Base-by-base conservation (phyloP, 2,888 invertebrate species). In the Cylindroiulus punctatus region DNA sequence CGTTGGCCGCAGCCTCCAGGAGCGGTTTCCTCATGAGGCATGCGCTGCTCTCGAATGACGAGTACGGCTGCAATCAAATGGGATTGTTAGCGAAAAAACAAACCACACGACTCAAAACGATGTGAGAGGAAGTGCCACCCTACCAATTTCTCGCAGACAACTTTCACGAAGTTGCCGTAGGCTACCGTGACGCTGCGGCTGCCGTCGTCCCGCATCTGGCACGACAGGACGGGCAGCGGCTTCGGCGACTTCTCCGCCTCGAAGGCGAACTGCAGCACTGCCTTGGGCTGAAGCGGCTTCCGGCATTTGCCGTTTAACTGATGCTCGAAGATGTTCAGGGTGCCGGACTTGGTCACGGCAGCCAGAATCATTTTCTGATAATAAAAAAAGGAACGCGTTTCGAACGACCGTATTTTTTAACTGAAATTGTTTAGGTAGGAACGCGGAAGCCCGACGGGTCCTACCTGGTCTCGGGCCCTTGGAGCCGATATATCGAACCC, bases 271-370 rank as follows among this genome's bases (percentile, higher is more conserved):
- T 93, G 92, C 22, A 95, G 90, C 19, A 93, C 94, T 14, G 93
- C 91, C 88, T 92, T 92, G 5, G 94, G 94, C 90, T 94, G 94
- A 0, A 94, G 88, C 0, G 94, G 94, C 89, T 94, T 94, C 40
- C 88, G 88, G 1, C 42, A 42, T 84, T 86, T 86, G 14, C 95
- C 96, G 91, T 96, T 96, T 57, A 95, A 91, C 88, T 93, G 93
- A 89, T 95, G 94, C 85, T 94, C 93, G 90, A 96, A 97, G 86
- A 96, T 92, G 91, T 96, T 95, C 65, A 95, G 93, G 8, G 94
- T 94, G 0, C 97, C 97, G 89, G 94, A 95, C 88, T 94, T 93
- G 0, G 96, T 96, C 0, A 94, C 93, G 0, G 93, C 93, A 81
- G 90, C 89, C 85, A 92, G 88, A n/a, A 88, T 88, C 19, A 89